phyloP scores from a whole-genome alignment of 2,888 invertebrate genomes.

The Parthenolecanium corni region DNA sequence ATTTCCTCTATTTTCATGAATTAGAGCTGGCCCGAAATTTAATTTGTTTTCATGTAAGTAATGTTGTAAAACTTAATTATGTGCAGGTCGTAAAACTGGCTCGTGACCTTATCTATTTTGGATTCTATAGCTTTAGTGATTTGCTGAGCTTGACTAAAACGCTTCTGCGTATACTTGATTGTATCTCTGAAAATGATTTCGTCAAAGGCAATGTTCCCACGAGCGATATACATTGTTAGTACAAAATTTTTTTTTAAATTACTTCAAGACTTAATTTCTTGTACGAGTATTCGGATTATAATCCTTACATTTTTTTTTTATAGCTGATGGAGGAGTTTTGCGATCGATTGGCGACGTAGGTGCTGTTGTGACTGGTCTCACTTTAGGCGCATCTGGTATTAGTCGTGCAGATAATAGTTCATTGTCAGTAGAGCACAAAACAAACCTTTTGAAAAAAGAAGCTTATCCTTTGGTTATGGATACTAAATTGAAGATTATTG shows the following conservation, averaged over 20 bases:
- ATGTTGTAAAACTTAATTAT: not conserved
- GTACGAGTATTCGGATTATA: not conserved
- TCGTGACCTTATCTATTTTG: conserved; percentile 93
- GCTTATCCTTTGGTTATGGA: conserved; percentile 88
- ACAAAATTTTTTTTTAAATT: not conserved
- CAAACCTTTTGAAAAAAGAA: conserved; percentile 55
- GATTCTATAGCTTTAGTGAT: conserved; percentile 94
- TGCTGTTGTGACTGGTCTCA: conserved; percentile 79
- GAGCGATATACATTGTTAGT: conserved; percentile 71
- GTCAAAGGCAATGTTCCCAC: conserved; percentile 56
- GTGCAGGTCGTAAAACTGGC: conserved; percentile 91
- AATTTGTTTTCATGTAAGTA: conserved; percentile 50
- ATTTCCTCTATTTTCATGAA: conserved; percentile 51
- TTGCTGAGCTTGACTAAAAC: conserved; percentile 87
- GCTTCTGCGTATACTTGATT: conserved; percentile 84
- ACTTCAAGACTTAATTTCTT: not conserved
- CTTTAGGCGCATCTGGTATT: conserved; percentile 64
- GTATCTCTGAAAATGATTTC: conserved; percentile 66
- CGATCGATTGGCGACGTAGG: conserved; percentile 84
- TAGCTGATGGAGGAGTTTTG: conserved; percentile 79
- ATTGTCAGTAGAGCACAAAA: conserved; percentile 43
- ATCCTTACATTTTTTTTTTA: conserved; percentile 33
- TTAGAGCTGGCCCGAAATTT: conserved; percentile 93
- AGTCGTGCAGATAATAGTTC: conserved; percentile 43
- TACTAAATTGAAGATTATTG: conserved; percentile 96